These are phyloP conservation scores for Hoplodrina ambigua DNA, from an alignment of 2,888 invertebrate genomes.

Conservation along the genomic window DNA sequence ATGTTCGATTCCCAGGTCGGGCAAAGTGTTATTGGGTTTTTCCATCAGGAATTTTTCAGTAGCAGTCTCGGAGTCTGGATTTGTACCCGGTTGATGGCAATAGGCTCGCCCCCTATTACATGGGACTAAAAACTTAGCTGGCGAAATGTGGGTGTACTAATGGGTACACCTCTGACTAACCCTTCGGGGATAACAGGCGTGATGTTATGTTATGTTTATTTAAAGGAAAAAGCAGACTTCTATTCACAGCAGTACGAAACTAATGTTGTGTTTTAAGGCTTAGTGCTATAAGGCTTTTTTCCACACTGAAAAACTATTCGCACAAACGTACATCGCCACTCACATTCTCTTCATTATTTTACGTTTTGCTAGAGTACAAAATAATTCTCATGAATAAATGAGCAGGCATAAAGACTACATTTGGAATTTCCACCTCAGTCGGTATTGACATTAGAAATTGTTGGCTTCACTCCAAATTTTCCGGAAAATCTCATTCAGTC, in stretches of 20 bases:
- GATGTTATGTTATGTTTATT: too few relatives aligned
- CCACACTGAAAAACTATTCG: neutral
- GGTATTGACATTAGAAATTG: constrained; percentile 53
- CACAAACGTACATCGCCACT: neutral
- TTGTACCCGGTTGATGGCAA: too few relatives aligned
- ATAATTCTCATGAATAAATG: constrained; percentile 17
- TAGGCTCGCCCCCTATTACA: too few relatives aligned
- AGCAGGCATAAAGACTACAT: constrained; percentile 26
- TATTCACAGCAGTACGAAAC: neutral
- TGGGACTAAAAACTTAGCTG: too few relatives aligned
- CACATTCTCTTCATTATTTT: neutral
- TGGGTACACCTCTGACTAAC: too few relatives aligned
- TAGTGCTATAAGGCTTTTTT: neutral
- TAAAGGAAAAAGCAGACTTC: neutral
- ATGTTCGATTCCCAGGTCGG: too few relatives aligned
- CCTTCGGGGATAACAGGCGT: too few relatives aligned
- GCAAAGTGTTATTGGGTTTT: too few relatives aligned
- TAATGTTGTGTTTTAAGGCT: neutral
- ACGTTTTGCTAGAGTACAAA: constrained; percentile 4
- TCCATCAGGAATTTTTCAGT: too few relatives aligned
- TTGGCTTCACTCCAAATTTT: constrained; percentile 60
- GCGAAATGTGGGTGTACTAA: too few relatives aligned
- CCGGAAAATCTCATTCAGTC: constrained; percentile 54
- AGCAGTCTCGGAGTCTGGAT: too few relatives aligned
- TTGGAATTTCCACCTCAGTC: constrained; percentile 40